phyloP scores from a whole-genome alignment of 1,140 invertebrate genomes.

The Eriocheir sinensis region DNA sequence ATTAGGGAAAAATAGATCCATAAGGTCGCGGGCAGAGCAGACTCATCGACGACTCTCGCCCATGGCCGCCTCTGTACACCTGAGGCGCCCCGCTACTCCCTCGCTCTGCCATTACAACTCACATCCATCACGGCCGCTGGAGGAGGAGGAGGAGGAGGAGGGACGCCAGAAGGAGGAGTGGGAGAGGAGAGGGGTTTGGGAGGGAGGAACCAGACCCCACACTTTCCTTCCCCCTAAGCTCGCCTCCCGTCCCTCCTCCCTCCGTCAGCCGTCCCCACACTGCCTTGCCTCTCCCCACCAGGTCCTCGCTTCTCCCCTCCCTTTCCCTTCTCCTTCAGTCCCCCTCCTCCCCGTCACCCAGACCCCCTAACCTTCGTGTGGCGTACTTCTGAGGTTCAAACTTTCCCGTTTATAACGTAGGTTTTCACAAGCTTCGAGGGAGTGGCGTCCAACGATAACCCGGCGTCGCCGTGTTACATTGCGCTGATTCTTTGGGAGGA shows the following conservation, averaged over 20 bases:
- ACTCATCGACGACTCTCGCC: constrained; percentile 41
- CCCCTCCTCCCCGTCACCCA: not conserved
- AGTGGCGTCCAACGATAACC: not conserved
- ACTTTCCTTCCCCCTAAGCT: constrained; percentile 31
- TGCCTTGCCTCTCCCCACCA: constrained; percentile 5
- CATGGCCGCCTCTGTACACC: constrained; percentile 34
- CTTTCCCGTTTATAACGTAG: constrained; percentile 49
- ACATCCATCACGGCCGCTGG: constrained; percentile 49
- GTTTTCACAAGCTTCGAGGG: not conserved
- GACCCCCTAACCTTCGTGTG: not conserved
- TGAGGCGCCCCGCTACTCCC: not conserved
- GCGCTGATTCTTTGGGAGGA: not conserved
- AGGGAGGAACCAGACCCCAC: not conserved
- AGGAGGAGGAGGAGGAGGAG: constrained; percentile 6
- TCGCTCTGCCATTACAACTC: constrained; percentile 27
- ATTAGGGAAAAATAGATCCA: constrained; percentile 36
- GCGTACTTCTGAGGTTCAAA: not conserved
- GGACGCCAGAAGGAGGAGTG: not conserved
- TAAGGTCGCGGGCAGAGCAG: not conserved
- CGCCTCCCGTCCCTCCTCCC: not conserved
- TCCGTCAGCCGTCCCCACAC: not conserved
- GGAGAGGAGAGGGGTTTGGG: not conserved
- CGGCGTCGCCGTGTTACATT: not conserved
- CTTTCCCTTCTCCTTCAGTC: not conserved
- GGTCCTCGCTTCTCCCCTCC: not conserved